phyloP scores from a whole-genome alignment of 2,888 invertebrate species.

The Agrotis puta region DNA sequence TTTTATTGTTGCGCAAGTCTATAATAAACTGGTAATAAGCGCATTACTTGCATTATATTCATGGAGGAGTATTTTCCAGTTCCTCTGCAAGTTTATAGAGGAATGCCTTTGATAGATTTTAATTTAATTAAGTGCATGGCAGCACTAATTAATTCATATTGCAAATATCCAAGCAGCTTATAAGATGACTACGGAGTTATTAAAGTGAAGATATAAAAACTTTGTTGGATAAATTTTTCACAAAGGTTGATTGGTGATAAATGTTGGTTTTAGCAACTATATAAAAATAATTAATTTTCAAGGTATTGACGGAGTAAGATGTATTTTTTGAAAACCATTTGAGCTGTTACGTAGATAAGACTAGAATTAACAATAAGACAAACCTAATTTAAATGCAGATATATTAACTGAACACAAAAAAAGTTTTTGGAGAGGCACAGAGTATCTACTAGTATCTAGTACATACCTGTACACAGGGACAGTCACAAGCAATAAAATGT shows the following conservation, averaged over 20 bases:
- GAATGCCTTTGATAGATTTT: slow-evolving; percentile 41
- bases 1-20: slow-evolving; percentile 16
- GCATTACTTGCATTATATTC: slow-evolving; percentile 35
- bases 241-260: neutral
- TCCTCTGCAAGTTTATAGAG: slow-evolving; percentile 30
- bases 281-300: neutral
- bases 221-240: neutral
- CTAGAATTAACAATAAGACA: neutral
- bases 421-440: neutral
- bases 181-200: neutral
- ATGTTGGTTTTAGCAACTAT: neutral
- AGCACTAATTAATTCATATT: slow-evolving; percentile 22
- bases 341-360: neutral
- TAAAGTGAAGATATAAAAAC: slow-evolving; percentile 4
- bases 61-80: slow-evolving; percentile 12
- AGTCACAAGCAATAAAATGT: too few relatives aligned
- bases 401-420: neutral
- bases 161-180: slow-evolving; percentile 8
- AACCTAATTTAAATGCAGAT: neutral
- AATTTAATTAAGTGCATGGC: slow-evolving; percentile 24
- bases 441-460: too few relatives aligned
- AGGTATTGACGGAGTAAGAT: neutral
- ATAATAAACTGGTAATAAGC: slow-evolving; percentile 27
- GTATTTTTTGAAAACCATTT: neutral
- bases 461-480: too few relatives aligned